Percentiles rank a stretch among this genome's conserved stretches.
phyloP scores from a whole-genome alignment of 1,140 invertebrate genomes.

The Bombus ignitus region DNA sequence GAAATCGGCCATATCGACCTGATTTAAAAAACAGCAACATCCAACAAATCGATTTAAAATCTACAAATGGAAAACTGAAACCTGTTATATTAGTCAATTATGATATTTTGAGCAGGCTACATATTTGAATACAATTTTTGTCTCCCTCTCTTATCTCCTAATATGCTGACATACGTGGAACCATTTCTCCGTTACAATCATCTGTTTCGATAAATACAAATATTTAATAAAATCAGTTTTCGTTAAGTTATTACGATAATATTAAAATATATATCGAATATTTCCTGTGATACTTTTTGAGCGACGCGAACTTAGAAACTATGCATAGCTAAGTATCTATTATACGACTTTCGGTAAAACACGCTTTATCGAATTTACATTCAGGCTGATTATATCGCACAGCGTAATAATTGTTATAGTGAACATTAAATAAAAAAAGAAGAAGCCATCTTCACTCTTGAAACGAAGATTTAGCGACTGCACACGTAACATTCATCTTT shows the following conservation, averaged over 20 bases:
- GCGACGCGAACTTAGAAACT: constrained; percentile 34
- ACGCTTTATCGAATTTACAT: not conserved
- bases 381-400: not conserved
- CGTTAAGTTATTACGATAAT: not conserved
- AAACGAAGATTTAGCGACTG: not conserved
- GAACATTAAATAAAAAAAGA: not conserved
- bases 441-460: not conserved
- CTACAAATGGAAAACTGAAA: constrained; percentile 3
- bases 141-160: not conserved
- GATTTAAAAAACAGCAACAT: not conserved
- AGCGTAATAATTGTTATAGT: not conserved
- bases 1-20: not conserved
- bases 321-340: constrained; percentile 34
- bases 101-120: not conserved
- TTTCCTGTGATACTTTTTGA: constrained; percentile 7
- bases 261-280: not conserved
- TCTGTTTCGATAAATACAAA: not conserved
- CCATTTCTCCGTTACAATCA: not conserved
- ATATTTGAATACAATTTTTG: not conserved
- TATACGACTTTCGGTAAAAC: not conserved
- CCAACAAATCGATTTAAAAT: not conserved
- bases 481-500: not conserved
- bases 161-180: not conserved
- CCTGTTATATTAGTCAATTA: not conserved
- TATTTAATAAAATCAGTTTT: not conserved